phyloP scores from a whole-genome alignment of 2,797 vertebrate genomes.

The Poecilia gillii region DNA sequence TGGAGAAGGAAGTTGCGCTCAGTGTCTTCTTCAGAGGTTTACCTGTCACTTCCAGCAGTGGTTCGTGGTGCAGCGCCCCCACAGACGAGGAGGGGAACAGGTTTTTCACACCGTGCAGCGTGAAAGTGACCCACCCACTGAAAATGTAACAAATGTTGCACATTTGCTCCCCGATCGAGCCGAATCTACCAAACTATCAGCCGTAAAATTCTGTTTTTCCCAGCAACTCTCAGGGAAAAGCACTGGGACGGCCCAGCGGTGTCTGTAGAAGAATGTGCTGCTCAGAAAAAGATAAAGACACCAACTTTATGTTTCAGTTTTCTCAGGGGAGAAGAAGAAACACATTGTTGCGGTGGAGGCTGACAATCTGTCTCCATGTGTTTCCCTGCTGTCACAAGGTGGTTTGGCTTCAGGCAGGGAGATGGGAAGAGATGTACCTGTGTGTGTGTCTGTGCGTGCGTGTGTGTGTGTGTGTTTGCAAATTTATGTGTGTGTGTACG shows the following conservation, averaged over 20 bases:
- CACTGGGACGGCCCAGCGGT: neutral
- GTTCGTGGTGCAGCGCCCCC: too few species aligned
- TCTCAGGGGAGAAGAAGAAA: neutral
- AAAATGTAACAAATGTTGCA: too few species aligned
- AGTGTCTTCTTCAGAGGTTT: too few species aligned
- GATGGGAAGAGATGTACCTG: neutral
- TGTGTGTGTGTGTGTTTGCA: constrained; percentile 9
- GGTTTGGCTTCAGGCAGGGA: constrained; percentile 7
- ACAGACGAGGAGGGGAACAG: too few species aligned
- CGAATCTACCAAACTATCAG: too few species aligned
- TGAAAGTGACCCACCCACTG: too few species aligned
- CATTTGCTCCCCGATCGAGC: too few species aligned
- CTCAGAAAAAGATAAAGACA: neutral
- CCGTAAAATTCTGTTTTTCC: neutral
- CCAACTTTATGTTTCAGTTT: neutral
- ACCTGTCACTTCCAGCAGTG: too few species aligned
- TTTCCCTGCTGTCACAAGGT: neutral
- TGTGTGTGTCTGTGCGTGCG: constrained; percentile 47
- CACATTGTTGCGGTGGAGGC: neutral
- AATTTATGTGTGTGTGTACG: neutral
- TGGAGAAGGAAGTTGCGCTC: too few species aligned
- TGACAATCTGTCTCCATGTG: neutral
- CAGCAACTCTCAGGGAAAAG: neutral
- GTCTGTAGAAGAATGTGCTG: neutral
- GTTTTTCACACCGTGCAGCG: too few species aligned